Conservation (phyloP, 2,888 invertebrate genomes). For the Strigamia transsilvanica region DNA sequence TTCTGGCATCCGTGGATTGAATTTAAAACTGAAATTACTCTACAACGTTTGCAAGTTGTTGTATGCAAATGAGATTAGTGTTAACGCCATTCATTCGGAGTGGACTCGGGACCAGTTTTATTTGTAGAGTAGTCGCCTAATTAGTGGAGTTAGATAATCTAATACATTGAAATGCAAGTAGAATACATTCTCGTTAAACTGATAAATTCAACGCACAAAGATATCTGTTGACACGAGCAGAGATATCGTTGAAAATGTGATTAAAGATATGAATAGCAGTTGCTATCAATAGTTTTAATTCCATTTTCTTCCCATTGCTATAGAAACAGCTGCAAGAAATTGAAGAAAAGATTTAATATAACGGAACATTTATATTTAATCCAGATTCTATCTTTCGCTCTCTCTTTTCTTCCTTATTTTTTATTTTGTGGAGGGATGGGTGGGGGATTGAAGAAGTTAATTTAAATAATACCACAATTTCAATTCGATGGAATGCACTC, state of each 20-base stretch:
- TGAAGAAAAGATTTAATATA: background rate
- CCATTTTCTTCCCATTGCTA: background rate
- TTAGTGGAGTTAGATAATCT: conserved; percentile 26
- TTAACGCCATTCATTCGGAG: background rate
- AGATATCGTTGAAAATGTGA: conserved; percentile 16
- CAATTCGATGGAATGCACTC: conserved; percentile 39
- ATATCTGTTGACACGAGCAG: conserved; percentile 1
- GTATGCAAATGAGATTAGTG: conserved; percentile 24
- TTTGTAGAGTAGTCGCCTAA: background rate
- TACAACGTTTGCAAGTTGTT: background rate
- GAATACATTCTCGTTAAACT: background rate
- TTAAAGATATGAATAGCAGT: background rate
- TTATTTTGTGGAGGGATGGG: background rate
- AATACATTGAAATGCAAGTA: conserved; percentile 15
- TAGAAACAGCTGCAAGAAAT: conserved; percentile 27
- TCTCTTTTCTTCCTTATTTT: background rate
- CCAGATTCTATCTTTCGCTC: no score
- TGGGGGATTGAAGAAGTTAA: conserved; percentile 9
- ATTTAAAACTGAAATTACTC: background rate
- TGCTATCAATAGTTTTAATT: conserved; percentile 28
- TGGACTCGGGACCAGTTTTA: background rate
- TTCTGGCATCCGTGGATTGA: background rate
- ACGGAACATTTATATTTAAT: background rate
- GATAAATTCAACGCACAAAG: conserved; percentile 29
- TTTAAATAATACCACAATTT: conserved; percentile 41